phyloP scores from a whole-genome alignment of 2,888 invertebrate species.

The Ganaspis brasiliensis region DNA sequence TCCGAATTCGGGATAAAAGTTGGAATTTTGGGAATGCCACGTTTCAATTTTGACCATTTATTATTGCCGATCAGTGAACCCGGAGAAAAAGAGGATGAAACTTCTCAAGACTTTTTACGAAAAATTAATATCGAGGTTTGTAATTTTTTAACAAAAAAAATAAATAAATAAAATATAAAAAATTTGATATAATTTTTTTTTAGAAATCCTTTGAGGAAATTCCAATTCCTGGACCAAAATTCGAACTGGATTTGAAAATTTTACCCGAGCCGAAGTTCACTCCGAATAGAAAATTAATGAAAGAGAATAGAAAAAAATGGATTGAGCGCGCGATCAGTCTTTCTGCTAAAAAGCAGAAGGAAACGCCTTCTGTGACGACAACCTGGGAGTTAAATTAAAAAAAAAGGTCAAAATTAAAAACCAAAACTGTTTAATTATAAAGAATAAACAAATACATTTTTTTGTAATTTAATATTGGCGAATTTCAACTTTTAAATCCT shows the following conservation, averaged over 20 bases:
- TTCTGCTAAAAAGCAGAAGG: slow-evolving; percentile 43
- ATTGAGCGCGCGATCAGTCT: slow-evolving; percentile 58
- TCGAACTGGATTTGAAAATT: slow-evolving; percentile 61
- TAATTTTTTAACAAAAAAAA: not conserved
- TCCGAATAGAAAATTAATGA: slow-evolving; percentile 41
- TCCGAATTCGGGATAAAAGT: slow-evolving; percentile 80
- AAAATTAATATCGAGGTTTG: not conserved
- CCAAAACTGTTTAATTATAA: no score
- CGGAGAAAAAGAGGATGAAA: not conserved
- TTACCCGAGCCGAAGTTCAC: slow-evolving; percentile 50
- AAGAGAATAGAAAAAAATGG: slow-evolving; percentile 70
- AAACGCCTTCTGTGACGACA: slow-evolving; percentile 64
- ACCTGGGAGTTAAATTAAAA: slow-evolving; percentile 47
- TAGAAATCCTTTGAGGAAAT: slow-evolving; percentile 52
- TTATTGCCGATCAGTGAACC: slow-evolving; percentile 79
- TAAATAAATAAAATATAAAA: not conserved
- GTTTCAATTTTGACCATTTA: slow-evolving; percentile 83
- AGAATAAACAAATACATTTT: no score
- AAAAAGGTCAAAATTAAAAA: no score
- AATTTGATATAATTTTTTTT: not conserved
- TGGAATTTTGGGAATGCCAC: slow-evolving; percentile 84
- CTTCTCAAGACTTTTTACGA: not conserved
- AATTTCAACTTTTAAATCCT: no score
- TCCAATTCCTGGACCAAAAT: slow-evolving; percentile 62
- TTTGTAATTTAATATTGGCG: no score